Base-by-base conservation (phyloP, 2,113 vertebrate genomes). In the Orthonyx spaldingii region DNA sequence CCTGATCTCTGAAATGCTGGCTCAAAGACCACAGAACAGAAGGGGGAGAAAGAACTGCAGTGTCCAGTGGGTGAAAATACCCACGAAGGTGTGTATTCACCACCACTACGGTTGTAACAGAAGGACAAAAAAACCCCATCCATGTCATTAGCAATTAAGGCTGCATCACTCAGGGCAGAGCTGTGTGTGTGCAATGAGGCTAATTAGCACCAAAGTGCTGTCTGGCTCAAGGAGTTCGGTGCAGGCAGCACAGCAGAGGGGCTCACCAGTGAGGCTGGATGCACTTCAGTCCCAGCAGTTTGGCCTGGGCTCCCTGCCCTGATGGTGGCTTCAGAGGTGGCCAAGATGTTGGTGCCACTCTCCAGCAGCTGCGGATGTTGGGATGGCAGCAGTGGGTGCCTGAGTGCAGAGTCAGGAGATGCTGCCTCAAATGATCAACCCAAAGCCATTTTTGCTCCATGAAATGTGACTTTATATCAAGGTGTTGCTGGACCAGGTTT, bases 81-180 rank as follows among this genome's bases (percentile, higher is more conserved):
- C 46, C 64, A 18, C 49, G 13, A 28, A 77, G 71, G 39, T 68
- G 83, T 68, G 20, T 7, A 19, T 68, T 70, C 70, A n/a, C 49
- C 22, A 50, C 32, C 90, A n/a, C 28, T 11, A 18, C 3, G 0
- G 27, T 60, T 55, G 33, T 78, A 88, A 87, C 37, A 83, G 47
- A 44, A 56, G 50, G 20, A 80, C 42, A 87, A 15, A 41, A 44
- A 30, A 42, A 55, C 5, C 3, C 2, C 60, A 49, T 37, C 46
- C 21, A 28, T 87, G 77, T 80, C 95, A 59, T 65, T n/a, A 59
- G 79, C 20, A 85, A 97, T 97, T 92, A 97, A 57, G 79, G 46
- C 56, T 33, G 81, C 91, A 87, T 93, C 90, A 56, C 68, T 95
- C 88, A 92, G 6, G 41, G 77, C 19, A 75, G 90, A 86, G 68